phyloP scores from a whole-genome alignment of 2,888 invertebrate species.

The Steinernema carpocapsae region DNA sequence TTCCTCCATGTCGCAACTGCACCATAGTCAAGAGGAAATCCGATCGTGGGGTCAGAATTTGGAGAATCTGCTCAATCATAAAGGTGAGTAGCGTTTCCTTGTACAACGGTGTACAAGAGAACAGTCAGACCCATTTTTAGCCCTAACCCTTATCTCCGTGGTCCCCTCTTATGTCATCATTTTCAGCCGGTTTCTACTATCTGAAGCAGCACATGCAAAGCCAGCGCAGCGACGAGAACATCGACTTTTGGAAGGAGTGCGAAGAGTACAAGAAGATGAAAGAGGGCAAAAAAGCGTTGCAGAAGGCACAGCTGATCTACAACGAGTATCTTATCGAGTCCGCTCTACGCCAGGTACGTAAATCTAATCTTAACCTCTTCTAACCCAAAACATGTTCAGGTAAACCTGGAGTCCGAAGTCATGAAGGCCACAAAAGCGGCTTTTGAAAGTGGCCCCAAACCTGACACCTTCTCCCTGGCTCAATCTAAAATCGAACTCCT shows the following conservation, averaged over 20 bases:
- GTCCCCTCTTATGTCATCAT: background rate
- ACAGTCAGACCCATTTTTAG: slow-evolving; percentile 12
- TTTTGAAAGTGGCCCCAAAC: slow-evolving; percentile 53
- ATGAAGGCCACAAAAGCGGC: slow-evolving; percentile 62
- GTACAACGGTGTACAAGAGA: slow-evolving; percentile 21
- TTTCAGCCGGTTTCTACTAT: slow-evolving; percentile 54
- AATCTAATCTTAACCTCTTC: background rate
- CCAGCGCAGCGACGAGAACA: slow-evolving; percentile 63
- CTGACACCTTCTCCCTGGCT: slow-evolving; percentile 63
- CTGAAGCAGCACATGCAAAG: slow-evolving; percentile 42
- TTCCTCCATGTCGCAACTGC: slow-evolving; percentile 55
- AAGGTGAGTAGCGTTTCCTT: slow-evolving; percentile 64
- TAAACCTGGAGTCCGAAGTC: slow-evolving; percentile 65
- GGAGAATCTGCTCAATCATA: slow-evolving; percentile 59
- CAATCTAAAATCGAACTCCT: slow-evolving; percentile 62
- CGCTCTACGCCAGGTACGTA: slow-evolving; percentile 59
- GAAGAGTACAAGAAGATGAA: slow-evolving; percentile 68
- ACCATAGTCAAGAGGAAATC: slow-evolving; percentile 61
- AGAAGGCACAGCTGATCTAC: slow-evolving; percentile 62
- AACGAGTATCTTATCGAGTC: slow-evolving; percentile 55
- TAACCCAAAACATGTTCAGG: slow-evolving; percentile 47
- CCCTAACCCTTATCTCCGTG: slow-evolving; percentile 17
- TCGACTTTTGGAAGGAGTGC: slow-evolving; percentile 64
- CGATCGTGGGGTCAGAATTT: slow-evolving; percentile 61
- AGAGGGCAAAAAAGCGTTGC: slow-evolving; percentile 47